Percentiles rank a stretch among this genome's conserved stretches.
Conservation (phyloP, 2,113 vertebrate genomes). For the Muscicapa adusta region DNA sequence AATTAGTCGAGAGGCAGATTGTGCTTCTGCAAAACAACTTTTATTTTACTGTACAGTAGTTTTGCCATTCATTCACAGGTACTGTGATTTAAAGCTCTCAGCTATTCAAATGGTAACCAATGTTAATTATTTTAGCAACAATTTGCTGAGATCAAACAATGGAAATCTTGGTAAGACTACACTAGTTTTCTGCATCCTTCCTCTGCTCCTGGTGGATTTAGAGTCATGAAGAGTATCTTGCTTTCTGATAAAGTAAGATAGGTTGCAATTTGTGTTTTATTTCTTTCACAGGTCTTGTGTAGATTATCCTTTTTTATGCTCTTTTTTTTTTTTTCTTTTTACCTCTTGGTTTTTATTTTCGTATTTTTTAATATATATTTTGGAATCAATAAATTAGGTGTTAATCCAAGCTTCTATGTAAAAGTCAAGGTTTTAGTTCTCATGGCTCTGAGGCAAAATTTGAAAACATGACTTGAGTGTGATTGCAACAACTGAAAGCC, state of each 20-base stretch:
- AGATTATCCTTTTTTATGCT: accelerated
- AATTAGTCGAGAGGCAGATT: neutral
- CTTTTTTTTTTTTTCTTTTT: accelerated
- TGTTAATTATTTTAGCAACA: neutral
- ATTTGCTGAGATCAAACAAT: neutral
- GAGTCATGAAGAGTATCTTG: neutral
- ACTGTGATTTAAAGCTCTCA: neutral
- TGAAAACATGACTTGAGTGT: neutral
- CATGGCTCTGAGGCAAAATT: neutral
- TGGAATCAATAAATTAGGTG: neutral
- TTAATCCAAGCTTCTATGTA: neutral
- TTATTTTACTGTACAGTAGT: neutral
- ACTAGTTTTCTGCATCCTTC: neutral
- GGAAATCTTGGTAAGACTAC: neutral
- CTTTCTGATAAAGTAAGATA: neutral
- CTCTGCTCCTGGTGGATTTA: neutral
- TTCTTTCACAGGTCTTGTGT: neutral
- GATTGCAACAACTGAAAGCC: neutral
- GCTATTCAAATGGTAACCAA: neutral
- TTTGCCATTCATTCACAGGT: neutral
- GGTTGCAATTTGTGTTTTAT: neutral
- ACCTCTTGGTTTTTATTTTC: accelerated
- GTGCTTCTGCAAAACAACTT: neutral
- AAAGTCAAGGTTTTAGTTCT: neutral
- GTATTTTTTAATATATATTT: neutral